Percentiles rank a stretch among this genome's conserved stretches.
Evolutionary conservation across 2,113 vertebrate species (phyloP).

Genomic region (Chunga burmeisteri): DNA sequence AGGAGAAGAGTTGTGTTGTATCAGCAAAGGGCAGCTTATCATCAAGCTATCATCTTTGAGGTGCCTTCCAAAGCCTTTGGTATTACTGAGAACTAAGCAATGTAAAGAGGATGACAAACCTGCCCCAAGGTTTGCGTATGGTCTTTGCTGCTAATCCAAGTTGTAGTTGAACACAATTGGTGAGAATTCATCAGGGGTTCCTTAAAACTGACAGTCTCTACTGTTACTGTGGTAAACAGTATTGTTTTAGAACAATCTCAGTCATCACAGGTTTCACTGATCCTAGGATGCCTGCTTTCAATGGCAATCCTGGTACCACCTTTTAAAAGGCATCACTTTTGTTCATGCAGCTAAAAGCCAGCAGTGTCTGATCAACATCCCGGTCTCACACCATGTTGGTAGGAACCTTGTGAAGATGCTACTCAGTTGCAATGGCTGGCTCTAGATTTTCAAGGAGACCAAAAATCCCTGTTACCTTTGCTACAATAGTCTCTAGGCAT

Average conservation of each 20-base stretch:
- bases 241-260: background rate
- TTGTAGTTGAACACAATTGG: background rate
- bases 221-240: background rate
- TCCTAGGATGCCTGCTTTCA: background rate
- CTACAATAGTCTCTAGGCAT: background rate
- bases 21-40: background rate
- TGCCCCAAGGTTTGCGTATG: background rate
- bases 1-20: background rate
- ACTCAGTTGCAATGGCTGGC: background rate
- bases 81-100: background rate
- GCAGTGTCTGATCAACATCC: background rate
- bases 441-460: background rate
- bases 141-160: background rate
- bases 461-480: background rate
- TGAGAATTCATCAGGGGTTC: background rate
- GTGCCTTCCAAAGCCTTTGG: background rate
- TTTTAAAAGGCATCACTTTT: background rate
- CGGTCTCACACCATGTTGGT: rapidly evolving
- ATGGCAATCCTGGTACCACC: background rate
- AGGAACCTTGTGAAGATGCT: background rate
- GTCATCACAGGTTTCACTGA: background rate
- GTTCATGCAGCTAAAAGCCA: background rate
- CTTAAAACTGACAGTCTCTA: background rate
- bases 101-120: background rate
- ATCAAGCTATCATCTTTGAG: background rate